Evolutionary conservation across 1,140 invertebrate species (phyloP), one percentile per base, ranked within the genome.

Genomic region (Chironomus tepperi): DNA sequence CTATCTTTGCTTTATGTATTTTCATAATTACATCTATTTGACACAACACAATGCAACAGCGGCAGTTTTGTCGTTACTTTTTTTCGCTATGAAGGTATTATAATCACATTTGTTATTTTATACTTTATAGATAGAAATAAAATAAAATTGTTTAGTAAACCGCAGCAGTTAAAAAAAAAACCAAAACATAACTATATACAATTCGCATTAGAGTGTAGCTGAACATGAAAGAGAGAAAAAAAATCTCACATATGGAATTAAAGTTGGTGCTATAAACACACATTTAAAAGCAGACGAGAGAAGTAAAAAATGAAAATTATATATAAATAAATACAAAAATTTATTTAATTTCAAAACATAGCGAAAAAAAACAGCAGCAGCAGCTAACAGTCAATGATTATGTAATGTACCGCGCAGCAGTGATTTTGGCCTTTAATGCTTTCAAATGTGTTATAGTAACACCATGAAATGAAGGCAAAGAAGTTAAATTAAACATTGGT

Each of bases 381-480:
- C 12, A n/a, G 47, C 47, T 57, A 57, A n/a, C 12, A n/a, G 47
- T n/a, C n/a, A 57, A n/a, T 15, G 47, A 57, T 57, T 57, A 57
- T 57, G 47, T 57, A 57, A 57, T 15, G 9, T 57, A 57, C n/a
- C 47, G 47, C 65, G 47, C 65, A 70, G 65, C 65, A 70, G 16
- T 70, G 65, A 70, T 70, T 70, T 70, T 70, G 65, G 65, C 65
- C 65, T 70, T 70, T 70, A 21, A 70, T 7, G 65, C 19, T 70
- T 70, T 21, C 47, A 57, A 57, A 57, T 57, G 47, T 57, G 47
- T 57, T 10, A 47, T 7, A 3, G 7, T 47, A 57, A 57, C 47
- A 57, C 47, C 47, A 57, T 57, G 47, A 57, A 57, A 57, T n/a
- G 24, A 34, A 34, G 47, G 12, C 12, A 10, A 47, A 47, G 43